phyloP scores from a whole-genome alignment of 1,140 invertebrate genomes.

The Watersipora subatra region DNA sequence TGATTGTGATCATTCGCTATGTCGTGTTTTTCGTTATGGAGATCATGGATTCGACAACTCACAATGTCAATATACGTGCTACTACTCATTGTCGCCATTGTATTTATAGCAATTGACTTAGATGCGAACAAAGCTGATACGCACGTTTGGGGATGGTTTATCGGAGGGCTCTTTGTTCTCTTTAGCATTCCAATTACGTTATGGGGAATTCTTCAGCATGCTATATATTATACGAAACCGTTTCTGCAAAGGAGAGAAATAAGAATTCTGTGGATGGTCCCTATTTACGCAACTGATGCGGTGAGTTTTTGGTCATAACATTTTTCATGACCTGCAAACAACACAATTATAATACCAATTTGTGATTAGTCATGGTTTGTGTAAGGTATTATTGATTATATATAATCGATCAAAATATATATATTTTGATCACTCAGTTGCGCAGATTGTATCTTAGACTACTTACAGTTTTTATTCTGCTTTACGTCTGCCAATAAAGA shows the following conservation, averaged over 20 bases:
- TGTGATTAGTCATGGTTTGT: too few species aligned
- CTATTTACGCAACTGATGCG: slow-evolving; percentile 86
- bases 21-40: slow-evolving; percentile 49
- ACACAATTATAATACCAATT: too few species aligned
- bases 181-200: slow-evolving; percentile 78
- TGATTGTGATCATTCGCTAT: too few species aligned
- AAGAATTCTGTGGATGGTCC: slow-evolving; percentile 94
- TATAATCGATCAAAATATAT: too few species aligned
- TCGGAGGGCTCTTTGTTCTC: slow-evolving; percentile 78
- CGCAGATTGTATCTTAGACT: too few species aligned
- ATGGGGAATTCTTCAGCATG: slow-evolving; percentile 84
- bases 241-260: slow-evolving; percentile 81
- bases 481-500: too few species aligned
- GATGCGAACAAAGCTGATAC: slow-evolving; percentile 24
- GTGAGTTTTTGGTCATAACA: slow-evolving; percentile 55
- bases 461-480: too few species aligned
- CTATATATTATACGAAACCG: slow-evolving; percentile 83
- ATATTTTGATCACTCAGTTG: too few species aligned
- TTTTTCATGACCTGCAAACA: too few species aligned
- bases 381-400: too few species aligned
- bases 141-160: slow-evolving; percentile 52
- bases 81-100: slow-evolving; percentile 66
- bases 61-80: slow-evolving; percentile 63
- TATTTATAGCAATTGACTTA: slow-evolving; percentile 57
- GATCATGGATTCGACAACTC: slow-evolving; percentile 72